Conservation (phyloP, 2,888 invertebrate species). For the Platycnemis pennipes region DNA sequence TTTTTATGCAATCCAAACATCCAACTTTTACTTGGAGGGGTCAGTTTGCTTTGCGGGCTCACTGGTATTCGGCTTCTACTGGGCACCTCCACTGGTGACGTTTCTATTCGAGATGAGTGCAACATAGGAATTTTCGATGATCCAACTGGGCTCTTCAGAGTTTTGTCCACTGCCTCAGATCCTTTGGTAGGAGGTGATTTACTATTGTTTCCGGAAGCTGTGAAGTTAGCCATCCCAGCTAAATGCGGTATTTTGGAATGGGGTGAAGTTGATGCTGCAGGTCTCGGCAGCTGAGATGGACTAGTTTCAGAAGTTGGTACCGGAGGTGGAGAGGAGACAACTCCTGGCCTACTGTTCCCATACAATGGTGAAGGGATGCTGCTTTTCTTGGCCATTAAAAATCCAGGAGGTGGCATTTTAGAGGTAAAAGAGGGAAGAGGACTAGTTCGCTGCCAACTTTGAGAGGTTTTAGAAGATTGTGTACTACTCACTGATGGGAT, state of each 20-base stretch:
- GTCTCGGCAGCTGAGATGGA: conserved; percentile 52
- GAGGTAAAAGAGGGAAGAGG: conserved; percentile 51
- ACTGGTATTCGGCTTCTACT: conserved; percentile 40
- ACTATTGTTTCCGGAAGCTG: neutral
- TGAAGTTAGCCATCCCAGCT: neutral
- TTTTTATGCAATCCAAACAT: conserved; percentile 82
- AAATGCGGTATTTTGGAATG: conserved; percentile 43
- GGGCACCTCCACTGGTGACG: neutral
- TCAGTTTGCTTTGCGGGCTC: conserved; percentile 45
- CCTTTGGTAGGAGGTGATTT: conserved; percentile 65
- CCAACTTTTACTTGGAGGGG: conserved; percentile 76
- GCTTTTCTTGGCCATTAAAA: conserved; percentile 69
- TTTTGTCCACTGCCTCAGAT: conserved; percentile 31
- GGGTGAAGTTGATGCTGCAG: neutral
- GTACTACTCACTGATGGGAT: conserved; percentile 58
- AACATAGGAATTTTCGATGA: conserved; percentile 40
- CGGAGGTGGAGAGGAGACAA: neutral
- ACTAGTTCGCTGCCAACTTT: conserved; percentile 34
- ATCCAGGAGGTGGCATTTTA: conserved; percentile 69
- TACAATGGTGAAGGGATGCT: conserved; percentile 68
- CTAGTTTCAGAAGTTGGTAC: neutral
- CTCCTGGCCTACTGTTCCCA: conserved; percentile 51
- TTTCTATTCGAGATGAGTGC: neutral
- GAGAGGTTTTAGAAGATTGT: neutral
- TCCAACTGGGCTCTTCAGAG: neutral